phyloP scores from a whole-genome alignment of 2,888 invertebrate species.

The Baccha elongata region DNA sequence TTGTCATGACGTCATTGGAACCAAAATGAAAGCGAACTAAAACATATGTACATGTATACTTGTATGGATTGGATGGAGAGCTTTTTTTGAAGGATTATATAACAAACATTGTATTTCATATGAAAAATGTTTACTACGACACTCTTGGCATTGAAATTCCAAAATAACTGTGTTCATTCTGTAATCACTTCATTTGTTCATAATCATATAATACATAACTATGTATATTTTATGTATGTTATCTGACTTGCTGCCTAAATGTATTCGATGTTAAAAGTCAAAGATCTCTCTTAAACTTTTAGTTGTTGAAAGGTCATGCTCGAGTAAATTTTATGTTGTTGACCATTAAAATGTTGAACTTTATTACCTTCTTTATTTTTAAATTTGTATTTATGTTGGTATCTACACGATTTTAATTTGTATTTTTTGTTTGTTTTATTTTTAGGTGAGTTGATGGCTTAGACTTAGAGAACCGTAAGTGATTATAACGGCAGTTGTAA shows the following conservation, averaged over 20 bases:
- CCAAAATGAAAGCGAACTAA: too few relatives aligned
- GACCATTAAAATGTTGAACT: constrained; percentile 29
- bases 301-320: constrained; percentile 44
- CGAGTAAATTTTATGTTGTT: constrained; percentile 23
- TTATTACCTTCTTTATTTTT: constrained; percentile 9
- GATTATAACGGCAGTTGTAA: neutral
- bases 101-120: too few relatives aligned
- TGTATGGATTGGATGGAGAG: too few relatives aligned
- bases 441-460: constrained; percentile 57
- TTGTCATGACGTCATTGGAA: too few relatives aligned
- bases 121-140: too few relatives aligned
- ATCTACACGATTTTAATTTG: constrained; percentile 11
- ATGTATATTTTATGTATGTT: constrained; percentile 19
- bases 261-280: constrained; percentile 49
- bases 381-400: neutral
- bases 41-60: too few relatives aligned
- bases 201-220: too few relatives aligned
- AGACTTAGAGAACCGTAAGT: neutral
- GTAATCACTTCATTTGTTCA: too few relatives aligned
- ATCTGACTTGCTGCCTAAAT: constrained; percentile 8
- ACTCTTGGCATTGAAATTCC: too few relatives aligned
- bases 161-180: too few relatives aligned
- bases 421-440: constrained; percentile 24
- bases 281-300: constrained; percentile 58
- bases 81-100: too few relatives aligned